Base-by-base conservation (phyloP, 1,140 invertebrate genomes). In the Watersipora subatra region DNA sequence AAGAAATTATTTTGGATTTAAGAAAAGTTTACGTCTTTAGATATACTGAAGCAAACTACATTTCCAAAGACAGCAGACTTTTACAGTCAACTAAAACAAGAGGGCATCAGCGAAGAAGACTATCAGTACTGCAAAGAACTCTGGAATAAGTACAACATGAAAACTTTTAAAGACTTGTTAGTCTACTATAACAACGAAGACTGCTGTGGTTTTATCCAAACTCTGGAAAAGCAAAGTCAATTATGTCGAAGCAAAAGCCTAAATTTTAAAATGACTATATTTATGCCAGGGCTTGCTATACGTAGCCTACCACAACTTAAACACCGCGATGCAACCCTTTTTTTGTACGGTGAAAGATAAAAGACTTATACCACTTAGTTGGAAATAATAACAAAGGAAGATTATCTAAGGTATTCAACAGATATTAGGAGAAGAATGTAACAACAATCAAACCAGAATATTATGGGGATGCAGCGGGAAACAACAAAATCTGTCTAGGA, bases 1-100 rank as follows among this genome's bases (percentile, higher is more conserved):
- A 19, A 63, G n/a, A 70, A 73, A 55, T 67, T 68, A 0, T 66
- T 65, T 56, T 72, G 71, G 29, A 69, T 69, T 0, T 71, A 71
- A 28, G n/a, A 67, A 71, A 65, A 58, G 61, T 64, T 70, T 1
- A 66, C 62, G 2, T n/a, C 34, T 24, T 22, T 67, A 0, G 57
- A 67, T 1, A 58, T 64, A 64, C 62, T 70, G n/a, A 57, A 70
- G 0, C 3, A 25, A 19, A 57, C 65, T 1, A 12, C 25, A 2
- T 57, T 69, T 15, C 69, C 67, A 29, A 29, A 65, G 2, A 58
- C 61, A 19, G 57, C 24, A 26, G 59, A 57, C 3, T 71, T 71
- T 34, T 66, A 66, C 34, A 69, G 62, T 28, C 24, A 27, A 0
- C 29, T 69, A 24, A 68, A 66, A 63, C 28, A 66, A 2, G 30